phyloP scores from a whole-genome alignment of 2,888 invertebrate genomes.

The Tetragonisca angustula region DNA sequence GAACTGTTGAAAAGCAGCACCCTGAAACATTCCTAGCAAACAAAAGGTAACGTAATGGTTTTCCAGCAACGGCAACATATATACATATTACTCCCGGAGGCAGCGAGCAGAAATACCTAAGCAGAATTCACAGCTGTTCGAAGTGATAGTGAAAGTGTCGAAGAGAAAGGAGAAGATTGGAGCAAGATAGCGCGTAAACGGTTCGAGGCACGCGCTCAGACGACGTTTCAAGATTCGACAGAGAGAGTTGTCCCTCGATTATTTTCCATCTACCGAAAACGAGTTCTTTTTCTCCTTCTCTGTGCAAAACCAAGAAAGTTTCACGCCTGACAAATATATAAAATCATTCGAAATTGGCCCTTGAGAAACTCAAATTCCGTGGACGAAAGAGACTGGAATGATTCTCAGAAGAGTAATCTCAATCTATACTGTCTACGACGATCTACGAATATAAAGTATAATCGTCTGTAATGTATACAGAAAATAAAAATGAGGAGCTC shows the following conservation, averaged over 20 bases:
- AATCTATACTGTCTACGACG: too few relatives aligned
- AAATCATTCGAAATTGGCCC: neutral
- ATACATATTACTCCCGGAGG: conserved; percentile 23
- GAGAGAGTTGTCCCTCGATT: neutral
- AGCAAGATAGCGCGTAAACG: conserved; percentile 46
- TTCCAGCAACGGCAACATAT: neutral
- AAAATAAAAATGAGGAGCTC: too few relatives aligned
- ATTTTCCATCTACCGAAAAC: neutral
- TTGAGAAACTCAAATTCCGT: neutral
- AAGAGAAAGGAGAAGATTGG: conserved; percentile 61
- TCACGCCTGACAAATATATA: neutral
- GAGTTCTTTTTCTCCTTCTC: neutral
- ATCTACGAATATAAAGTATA: too few relatives aligned
- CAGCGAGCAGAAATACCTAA: conserved; percentile 14
- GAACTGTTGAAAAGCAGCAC: neutral
- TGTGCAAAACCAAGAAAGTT: neutral
- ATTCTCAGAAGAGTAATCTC: too few relatives aligned
- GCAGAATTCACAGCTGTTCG: conserved; percentile 19
- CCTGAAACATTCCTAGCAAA: neutral
- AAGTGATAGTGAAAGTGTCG: conserved; percentile 63
- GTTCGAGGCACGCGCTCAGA: conserved; percentile 41
- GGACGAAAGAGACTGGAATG: too few relatives aligned
- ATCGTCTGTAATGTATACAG: too few relatives aligned
- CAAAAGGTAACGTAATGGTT: conserved; percentile 8
- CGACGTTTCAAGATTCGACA: conserved; percentile 8